Percentiles rank a stretch among this genome's conserved stretches.
Evolutionary conservation across 2,888 invertebrate species (phyloP).

Genomic region (Lasioglossum lativentre): DNA sequence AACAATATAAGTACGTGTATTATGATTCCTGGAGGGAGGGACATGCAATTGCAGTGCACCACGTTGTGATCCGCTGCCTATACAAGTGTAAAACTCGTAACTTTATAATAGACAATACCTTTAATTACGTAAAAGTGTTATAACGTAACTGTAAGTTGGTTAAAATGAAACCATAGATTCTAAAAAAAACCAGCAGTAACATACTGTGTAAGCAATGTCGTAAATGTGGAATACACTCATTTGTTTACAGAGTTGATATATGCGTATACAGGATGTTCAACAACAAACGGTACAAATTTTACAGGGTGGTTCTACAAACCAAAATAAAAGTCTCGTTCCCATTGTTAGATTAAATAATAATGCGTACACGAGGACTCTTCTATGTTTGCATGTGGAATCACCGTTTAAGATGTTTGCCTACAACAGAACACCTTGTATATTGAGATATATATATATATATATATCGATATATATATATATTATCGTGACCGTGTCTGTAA

Average conservation of each 20-base stretch:
- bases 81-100: constrained; percentile 65
- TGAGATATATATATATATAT: background rate
- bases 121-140: constrained; percentile 74
- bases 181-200: constrained; percentile 65
- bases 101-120: constrained; percentile 81
- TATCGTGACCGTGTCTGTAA: constrained; percentile 55
- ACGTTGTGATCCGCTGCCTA: constrained; percentile 53
- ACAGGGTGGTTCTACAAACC: background rate
- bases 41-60: constrained; percentile 51
- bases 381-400: background rate
- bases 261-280: constrained; percentile 5
- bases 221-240: constrained; percentile 61
- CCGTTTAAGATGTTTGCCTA: background rate
- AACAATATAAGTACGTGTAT: constrained; percentile 32
- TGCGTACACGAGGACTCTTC: background rate
- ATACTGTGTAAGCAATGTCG: constrained; percentile 59
- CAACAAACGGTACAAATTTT: background rate
- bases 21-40: constrained; percentile 37
- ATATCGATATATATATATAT: background rate
- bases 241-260: constrained; percentile 72
- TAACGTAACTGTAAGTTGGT: constrained; percentile 58
- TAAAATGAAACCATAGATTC: constrained; percentile 62
- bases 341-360: background rate
- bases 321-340: background rate
- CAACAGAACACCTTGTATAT: background rate